Base-by-base conservation (phyloP, 2,888 invertebrate species). In the Chironomus tentans region DNA sequence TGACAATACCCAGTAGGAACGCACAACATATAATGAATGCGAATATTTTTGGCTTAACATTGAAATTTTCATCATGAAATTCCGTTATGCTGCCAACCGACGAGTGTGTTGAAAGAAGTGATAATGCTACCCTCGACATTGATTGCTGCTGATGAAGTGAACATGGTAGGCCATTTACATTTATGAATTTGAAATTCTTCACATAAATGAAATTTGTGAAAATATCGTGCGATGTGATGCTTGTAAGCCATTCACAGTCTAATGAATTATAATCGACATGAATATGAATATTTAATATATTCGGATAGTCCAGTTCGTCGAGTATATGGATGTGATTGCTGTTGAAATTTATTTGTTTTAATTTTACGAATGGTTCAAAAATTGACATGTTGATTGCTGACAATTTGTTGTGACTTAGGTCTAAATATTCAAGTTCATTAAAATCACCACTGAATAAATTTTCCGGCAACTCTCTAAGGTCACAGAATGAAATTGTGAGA, bases 191-290 rank as follows among this genome's bases (percentile, higher is more conserved):
- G 28, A 61, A 62, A 21, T 46, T 61, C 12, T 10, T 38, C 10
- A 10, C 28, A 38, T 38, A 72, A 12, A 15, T 22, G 18, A 72
- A 62, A 21, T 18, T 28, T 28, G 22, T 56, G 10, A 50, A 56
- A 24, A 22, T 6, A 7, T 18, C 50, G n/a, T 56, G 56, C 15
- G 56, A 22, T 22, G 22, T 15, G n/a, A 28, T 28, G 13, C 56
- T 5, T 7, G 13, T 22, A 5, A 72, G 18, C 72, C 72, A 72
- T 12, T 21, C 15, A n/a, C 72, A 72, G 21, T 72, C 72, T 7
- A 72, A 72, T 18, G n/a, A 24, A 72, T 61, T 72, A 28, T n/a
- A 24, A 15, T 72, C 72, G 5, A 72, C 72, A 4, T 22, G 15
- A 12, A 72, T 61, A 28, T 72, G 50, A 28, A 72, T 13, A 10